phyloP scores from a whole-genome alignment of 2,888 invertebrate species.

The Cetonia aurata region DNA sequence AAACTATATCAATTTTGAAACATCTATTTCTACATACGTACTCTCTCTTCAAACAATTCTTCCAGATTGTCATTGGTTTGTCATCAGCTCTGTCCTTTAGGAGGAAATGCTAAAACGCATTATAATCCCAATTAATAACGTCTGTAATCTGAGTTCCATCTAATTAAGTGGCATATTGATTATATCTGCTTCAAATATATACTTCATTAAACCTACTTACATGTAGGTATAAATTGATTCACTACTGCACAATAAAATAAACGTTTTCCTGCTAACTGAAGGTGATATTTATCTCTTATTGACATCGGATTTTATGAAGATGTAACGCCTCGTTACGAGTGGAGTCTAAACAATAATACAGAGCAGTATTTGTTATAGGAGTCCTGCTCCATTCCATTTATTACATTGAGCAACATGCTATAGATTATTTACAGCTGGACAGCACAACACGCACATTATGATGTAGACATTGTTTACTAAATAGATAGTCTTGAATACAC shows the following conservation, averaged over 20 bases:
- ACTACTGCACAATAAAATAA: neutral
- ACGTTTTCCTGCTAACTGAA: constrained; percentile 1
- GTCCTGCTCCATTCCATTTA: constrained; percentile 28
- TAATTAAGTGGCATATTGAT: too few species aligned
- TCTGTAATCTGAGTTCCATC: too few species aligned
- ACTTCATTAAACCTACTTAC: too few species aligned
- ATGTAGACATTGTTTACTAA: constrained; percentile 24
- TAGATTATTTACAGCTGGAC: constrained; percentile 27
- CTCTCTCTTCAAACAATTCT: too few species aligned
- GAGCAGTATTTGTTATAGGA: constrained; percentile 26
- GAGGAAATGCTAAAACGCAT: too few species aligned
- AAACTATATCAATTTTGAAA: too few species aligned
- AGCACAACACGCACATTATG: constrained; percentile 6
- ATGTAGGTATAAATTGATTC: too few species aligned
- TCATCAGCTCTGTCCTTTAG: too few species aligned
- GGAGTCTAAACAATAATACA: constrained; percentile 6
- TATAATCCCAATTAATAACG: too few species aligned
- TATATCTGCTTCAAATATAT: too few species aligned
- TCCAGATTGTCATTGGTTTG: too few species aligned
- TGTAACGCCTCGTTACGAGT: constrained; percentile 3
- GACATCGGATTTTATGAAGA: constrained; percentile 11
- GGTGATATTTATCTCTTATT: constrained; percentile 2
- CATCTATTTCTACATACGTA: too few species aligned
- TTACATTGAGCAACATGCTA: constrained; percentile 34
- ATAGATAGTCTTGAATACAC: neutral